These are phyloP conservation scores for Myotis brandtii DNA, from an alignment of 2,113 vertebrate genomes.

Conservation along the genomic window DNA sequence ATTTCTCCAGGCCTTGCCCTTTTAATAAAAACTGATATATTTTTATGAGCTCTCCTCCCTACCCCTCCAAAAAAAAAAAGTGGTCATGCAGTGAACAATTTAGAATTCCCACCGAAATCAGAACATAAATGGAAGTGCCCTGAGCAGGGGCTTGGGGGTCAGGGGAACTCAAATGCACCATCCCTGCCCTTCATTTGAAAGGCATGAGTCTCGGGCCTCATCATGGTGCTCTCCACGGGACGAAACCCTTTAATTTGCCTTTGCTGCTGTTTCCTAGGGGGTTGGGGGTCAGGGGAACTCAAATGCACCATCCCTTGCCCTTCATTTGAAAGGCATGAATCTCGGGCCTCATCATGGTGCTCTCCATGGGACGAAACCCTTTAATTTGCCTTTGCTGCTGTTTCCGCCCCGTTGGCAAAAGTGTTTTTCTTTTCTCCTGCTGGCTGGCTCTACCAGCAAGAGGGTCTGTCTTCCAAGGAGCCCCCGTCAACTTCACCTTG, in stretches of 20 bases:
- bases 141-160: fast-evolving
- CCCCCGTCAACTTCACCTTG: constrained; percentile 12
- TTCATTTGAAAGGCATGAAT: neutral
- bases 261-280: too few relatives aligned
- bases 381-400: neutral
- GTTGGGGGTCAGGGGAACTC: too few relatives aligned
- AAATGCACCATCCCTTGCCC: neutral
- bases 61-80: too few relatives aligned
- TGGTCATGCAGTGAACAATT: neutral
- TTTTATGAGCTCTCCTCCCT: neutral
- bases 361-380: neutral
- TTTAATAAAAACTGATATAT: neutral
- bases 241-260: neutral
- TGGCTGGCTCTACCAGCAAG: neutral
- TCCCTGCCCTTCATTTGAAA: neutral
- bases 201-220: neutral
- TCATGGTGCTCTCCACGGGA: neutral
- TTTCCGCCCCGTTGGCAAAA: constrained; percentile 12
- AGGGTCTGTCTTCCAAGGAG: neutral
- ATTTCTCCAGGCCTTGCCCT: neutral
- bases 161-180: neutral
- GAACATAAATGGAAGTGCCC: neutral
- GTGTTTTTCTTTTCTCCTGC: neutral
- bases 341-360: neutral
- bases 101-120: neutral